Evolutionary conservation across 2,113 vertebrate genomes (phyloP).

Genomic region (Prunella fulvescens): DNA sequence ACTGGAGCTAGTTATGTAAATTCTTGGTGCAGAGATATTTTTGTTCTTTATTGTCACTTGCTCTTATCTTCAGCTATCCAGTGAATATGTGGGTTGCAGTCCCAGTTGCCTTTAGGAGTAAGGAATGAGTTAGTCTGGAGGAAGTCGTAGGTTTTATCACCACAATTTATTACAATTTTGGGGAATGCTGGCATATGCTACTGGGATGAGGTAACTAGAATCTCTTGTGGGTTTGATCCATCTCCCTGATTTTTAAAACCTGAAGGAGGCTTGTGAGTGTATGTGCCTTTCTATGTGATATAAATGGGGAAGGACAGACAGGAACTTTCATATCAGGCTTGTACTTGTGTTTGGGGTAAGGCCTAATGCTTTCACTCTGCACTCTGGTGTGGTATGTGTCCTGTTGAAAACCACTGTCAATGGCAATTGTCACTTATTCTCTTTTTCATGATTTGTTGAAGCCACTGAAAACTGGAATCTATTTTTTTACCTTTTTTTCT

Average conservation of each 20-base stretch:
- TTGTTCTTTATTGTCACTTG: not conserved
- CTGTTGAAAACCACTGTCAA: not conserved
- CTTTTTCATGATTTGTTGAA: not conserved
- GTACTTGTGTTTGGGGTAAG: not conserved
- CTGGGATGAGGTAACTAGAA: not conserved
- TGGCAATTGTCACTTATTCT: not conserved
- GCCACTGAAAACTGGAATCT: not conserved
- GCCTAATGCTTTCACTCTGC: not conserved
- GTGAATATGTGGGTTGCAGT: not conserved
- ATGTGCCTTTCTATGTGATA: not conserved
- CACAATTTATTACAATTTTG: not conserved
- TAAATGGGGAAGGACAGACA: not conserved
- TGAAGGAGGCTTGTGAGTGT: not conserved
- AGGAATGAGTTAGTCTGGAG: not conserved
- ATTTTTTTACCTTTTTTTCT: not conserved
- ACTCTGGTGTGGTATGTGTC: not conserved
- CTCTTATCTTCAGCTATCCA: not conserved
- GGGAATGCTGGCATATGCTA: not conserved
- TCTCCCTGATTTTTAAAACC: not conserved
- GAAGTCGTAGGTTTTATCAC: not conserved
- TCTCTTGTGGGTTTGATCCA: not conserved
- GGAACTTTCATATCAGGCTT: not conserved
- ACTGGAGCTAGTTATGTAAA: slow-evolving; percentile 19
- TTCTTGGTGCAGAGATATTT: not conserved
- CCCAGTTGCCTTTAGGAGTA: not conserved